Percentiles rank a stretch among this genome's conserved stretches.
phyloP scores from a whole-genome alignment of 2,113 vertebrate genomes.

The Dascyllus trimaculatus region DNA sequence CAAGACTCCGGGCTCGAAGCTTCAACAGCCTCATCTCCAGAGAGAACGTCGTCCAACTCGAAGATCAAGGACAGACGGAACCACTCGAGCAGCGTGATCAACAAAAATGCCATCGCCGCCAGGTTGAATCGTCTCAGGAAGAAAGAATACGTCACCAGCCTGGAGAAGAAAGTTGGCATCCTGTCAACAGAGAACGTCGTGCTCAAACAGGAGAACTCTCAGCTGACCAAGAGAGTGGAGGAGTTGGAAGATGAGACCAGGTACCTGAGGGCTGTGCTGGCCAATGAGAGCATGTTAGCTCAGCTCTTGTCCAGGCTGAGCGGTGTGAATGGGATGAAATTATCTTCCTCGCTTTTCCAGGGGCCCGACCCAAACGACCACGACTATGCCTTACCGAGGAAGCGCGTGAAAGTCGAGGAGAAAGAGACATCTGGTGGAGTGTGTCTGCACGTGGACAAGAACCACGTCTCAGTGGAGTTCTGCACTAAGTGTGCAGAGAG shows the following conservation, averaged over 20 bases:
- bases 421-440: slow-evolving; percentile 89
- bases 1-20: slow-evolving; percentile 42
- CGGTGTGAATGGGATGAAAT: slow-evolving; percentile 93
- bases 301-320: slow-evolving; percentile 93
- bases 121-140: slow-evolving; percentile 94
- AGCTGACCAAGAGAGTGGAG: slow-evolving; percentile 90
- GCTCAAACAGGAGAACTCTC: slow-evolving; percentile 90
- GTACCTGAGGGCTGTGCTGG: slow-evolving; percentile 95
- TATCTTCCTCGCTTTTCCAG: slow-evolving; percentile 96
- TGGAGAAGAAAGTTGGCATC: slow-evolving; percentile 90
- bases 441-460: slow-evolving; percentile 96
- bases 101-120: slow-evolving; percentile 91
- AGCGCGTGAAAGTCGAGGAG: slow-evolving; percentile 86
- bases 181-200: slow-evolving; percentile 89
- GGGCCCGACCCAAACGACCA: slow-evolving; percentile 87
- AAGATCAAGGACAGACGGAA: slow-evolving; percentile 58
- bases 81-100: slow-evolving; percentile 63
- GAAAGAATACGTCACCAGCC: slow-evolving; percentile 92
- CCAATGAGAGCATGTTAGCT: slow-evolving; percentile 95
- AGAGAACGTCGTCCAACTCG: slow-evolving; percentile 17
- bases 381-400: slow-evolving; percentile 88
- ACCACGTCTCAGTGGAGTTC: slow-evolving; percentile 98
- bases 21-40: slow-evolving; percentile 53
- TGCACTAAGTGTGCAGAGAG: slow-evolving; percentile 94
- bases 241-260: slow-evolving; percentile 95